phyloP scores from a whole-genome alignment of 2,888 invertebrate species.

The Drosophila recens region DNA sequence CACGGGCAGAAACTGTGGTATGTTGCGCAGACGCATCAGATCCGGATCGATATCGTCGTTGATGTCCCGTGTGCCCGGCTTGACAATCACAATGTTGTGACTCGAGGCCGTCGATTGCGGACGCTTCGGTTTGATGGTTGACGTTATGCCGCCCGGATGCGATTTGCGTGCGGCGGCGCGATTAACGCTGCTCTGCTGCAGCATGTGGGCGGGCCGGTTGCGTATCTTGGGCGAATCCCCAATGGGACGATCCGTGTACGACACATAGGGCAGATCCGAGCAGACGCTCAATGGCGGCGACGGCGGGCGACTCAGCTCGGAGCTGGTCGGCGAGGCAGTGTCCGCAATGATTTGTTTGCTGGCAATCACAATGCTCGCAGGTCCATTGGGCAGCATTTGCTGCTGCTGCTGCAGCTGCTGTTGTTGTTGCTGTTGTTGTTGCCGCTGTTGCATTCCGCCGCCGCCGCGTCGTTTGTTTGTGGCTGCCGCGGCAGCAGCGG shows the following conservation, averaged over 20 bases:
- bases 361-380: conserved; percentile 70
- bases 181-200: conserved; percentile 64
- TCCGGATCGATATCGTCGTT: conserved; percentile 90
- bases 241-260: conserved; percentile 95
- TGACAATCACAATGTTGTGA: conserved; percentile 93
- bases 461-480: conserved; percentile 73
- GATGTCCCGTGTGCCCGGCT: conserved; percentile 88
- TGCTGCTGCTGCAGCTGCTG: conserved; percentile 27
- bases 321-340: conserved; percentile 80
- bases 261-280: conserved; percentile 95
- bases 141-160: conserved; percentile 76
- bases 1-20: conserved; percentile 96
- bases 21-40: conserved; percentile 87
- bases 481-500: conserved; percentile 66
- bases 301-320: conserved; percentile 87
- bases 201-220: conserved; percentile 85
- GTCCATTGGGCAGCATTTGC: conserved; percentile 41
- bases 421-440: conserved; percentile 29
- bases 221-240: conserved; percentile 95
- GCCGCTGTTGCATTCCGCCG: conserved; percentile 37
- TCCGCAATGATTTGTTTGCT: conserved; percentile 71
- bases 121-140: conserved; percentile 83
- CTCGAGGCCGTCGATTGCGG: conserved; percentile 86
- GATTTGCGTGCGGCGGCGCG: conserved; percentile 79
- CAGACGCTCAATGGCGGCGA: conserved; percentile 96